Conservation (phyloP, 2,113 vertebrate species). For the Gavia stellata region DNA sequence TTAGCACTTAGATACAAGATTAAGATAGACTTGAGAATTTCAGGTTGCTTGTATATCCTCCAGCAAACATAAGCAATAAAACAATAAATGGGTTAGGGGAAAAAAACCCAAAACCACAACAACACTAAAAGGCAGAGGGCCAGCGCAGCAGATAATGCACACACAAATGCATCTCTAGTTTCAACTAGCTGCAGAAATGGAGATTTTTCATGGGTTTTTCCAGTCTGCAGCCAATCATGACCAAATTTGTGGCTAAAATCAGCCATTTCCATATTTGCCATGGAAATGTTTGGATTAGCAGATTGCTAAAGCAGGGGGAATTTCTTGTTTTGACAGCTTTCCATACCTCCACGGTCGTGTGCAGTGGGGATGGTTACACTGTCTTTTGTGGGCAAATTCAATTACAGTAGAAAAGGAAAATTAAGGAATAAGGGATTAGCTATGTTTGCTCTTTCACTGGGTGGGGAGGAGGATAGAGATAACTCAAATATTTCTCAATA, state of each 20-base stretch:
- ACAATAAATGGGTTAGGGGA: not conserved
- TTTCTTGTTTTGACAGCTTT: not conserved
- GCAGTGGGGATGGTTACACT: not conserved
- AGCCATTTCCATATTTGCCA: not conserved
- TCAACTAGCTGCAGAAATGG: not conserved
- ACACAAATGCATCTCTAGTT: not conserved
- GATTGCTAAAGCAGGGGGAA: not conserved
- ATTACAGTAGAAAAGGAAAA: not conserved
- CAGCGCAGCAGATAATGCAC: not conserved
- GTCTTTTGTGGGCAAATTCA: not conserved
- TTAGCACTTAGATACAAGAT: not conserved
- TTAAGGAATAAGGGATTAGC: not conserved
- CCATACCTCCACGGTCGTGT: fast-evolving
- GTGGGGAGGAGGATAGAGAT: no score
- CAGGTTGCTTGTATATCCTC: not conserved
- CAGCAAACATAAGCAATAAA: not conserved
- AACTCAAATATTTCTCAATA: not conserved
- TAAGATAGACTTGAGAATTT: not conserved
- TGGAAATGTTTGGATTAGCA: not conserved
- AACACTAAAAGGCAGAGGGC: not conserved
- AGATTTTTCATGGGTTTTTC: not conserved
- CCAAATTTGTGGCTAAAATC: not conserved
- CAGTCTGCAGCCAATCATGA: not conserved
- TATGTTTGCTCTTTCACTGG: not conserved
- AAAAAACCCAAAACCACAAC: not conserved